Conservation (phyloP, 2,888 invertebrate species). For the Pinctada fucata region DNA sequence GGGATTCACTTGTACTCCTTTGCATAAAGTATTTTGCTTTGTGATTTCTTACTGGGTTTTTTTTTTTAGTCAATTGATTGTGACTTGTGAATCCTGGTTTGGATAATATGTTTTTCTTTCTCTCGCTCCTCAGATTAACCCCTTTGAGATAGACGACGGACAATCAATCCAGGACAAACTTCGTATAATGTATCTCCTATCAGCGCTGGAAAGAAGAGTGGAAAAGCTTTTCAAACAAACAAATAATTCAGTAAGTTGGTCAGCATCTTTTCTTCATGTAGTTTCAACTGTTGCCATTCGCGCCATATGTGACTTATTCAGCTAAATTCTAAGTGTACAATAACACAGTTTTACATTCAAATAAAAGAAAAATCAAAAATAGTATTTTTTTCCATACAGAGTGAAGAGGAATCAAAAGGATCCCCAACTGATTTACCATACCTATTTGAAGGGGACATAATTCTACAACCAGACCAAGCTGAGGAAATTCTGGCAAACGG, state of each 20-base stretch:
- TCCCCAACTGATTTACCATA: constrained; percentile 22
- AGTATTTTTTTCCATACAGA: not conserved
- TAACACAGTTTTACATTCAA: not conserved
- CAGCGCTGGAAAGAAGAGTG: constrained; percentile 28
- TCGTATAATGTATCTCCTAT: constrained; percentile 25
- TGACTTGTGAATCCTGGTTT: too few relatives aligned
- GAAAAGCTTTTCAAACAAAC: constrained; percentile 19
- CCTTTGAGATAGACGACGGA: constrained; percentile 34
- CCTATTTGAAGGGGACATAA: constrained; percentile 47
- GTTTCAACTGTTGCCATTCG: not conserved
- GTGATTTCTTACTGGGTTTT: too few relatives aligned
- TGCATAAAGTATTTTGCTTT: too few relatives aligned
- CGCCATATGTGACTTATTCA: too few relatives aligned
- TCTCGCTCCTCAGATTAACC: not conserved
- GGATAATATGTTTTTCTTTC: too few relatives aligned
- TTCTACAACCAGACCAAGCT: constrained; percentile 40
- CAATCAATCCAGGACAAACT: constrained; percentile 29
- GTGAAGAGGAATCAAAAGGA: constrained; percentile 1
- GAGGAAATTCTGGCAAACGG: constrained; percentile 35
- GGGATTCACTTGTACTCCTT: too few relatives aligned
- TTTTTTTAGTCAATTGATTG: too few relatives aligned
- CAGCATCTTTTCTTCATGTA: not conserved
- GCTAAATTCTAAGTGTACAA: not conserved
- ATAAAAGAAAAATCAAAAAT: not conserved
- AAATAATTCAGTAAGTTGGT: not conserved